Base-by-base conservation (phyloP, 1,140 invertebrate species). In the Muscidifurax raptorellus region DNA sequence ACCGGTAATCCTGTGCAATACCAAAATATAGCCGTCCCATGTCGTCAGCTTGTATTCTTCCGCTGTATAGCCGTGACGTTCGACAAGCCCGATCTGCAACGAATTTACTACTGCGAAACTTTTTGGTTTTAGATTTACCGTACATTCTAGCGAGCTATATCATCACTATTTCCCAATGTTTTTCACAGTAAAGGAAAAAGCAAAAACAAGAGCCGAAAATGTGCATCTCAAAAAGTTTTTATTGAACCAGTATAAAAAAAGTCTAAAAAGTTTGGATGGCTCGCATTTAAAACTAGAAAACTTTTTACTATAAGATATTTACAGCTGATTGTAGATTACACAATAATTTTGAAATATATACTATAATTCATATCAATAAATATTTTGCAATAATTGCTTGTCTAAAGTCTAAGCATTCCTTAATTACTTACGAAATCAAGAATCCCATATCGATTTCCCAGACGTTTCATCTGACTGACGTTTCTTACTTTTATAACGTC, bases 1-100 rank as follows among this genome's bases (percentile, higher is more conserved):
- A 30, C 90, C 85, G 5, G 93, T 93, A 80, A 95, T 95, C 72
- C 95, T 90, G 87, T 95, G 94, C 40, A 95, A 81, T 83, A 92
- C 92, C 64, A 95, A 88, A 13, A 95, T 92, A 86, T 95, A 95
- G 9, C 94, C 94, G 88, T 95, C 95, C 52, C 92, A 86, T 4
- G 95, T 95, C 30, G 89, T 85, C 0, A 95, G 90, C 47, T 90
- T 40, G 85, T 95, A 92, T 3, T 87, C 90, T 90, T 95, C 95
- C 0, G 92, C 90, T 30, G 91, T 91, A 86, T 95, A 96, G 64
- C 95, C 95, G 88, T 94, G 83, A 22, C 84, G 76, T 64, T 87
- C 75, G n/a, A 91, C 87, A 18, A 91, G 92, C 2, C 88, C 88
- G 18, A 87, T 79, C 88, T 89, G 36, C 32, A 83, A 75, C 12